Conservation (phyloP, 2,888 invertebrate species). For the Pollenia griseotomentosa region DNA sequence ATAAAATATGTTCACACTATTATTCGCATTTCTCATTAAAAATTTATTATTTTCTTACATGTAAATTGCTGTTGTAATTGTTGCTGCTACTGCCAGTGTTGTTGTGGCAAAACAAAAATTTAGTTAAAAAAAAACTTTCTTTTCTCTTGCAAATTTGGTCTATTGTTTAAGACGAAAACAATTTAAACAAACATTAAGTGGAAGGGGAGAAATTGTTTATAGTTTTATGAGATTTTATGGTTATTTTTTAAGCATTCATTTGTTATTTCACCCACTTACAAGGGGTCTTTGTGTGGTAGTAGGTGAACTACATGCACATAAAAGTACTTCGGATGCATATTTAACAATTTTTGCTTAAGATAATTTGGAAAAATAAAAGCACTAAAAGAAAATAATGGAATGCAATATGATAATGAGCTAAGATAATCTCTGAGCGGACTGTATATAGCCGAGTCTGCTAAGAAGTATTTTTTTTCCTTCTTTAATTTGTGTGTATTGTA, state of each 20-base stretch:
- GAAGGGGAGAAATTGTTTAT: conserved; percentile 21
- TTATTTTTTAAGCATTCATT: conserved; percentile 13
- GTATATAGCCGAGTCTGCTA: no score
- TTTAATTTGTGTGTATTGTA: no score
- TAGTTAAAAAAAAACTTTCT: conserved; percentile 43
- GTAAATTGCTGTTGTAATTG: conserved; percentile 32
- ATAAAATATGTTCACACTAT: conserved; percentile 52
- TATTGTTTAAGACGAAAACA: conserved; percentile 24
- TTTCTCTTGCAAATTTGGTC: conserved; percentile 35
- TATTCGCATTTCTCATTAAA: conserved; percentile 50
- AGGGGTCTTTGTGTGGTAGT: conserved; percentile 53
- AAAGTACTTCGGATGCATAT: background rate
- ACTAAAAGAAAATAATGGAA: background rate
- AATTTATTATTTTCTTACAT: conserved; percentile 48
- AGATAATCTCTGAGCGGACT: no score
- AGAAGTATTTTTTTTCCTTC: no score
- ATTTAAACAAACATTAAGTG: conserved; percentile 19
- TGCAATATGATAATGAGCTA: no score
- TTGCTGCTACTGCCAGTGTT: conserved; percentile 12
- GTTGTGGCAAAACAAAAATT: conserved; percentile 6
- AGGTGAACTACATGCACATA: conserved; percentile 35
- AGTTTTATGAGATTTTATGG: conserved; percentile 29
- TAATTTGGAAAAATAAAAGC: background rate
- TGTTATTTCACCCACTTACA: conserved; percentile 40
- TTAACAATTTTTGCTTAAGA: background rate